Base-by-base conservation (phyloP, 2,888 invertebrate genomes). In the Xylophagus ater region DNA sequence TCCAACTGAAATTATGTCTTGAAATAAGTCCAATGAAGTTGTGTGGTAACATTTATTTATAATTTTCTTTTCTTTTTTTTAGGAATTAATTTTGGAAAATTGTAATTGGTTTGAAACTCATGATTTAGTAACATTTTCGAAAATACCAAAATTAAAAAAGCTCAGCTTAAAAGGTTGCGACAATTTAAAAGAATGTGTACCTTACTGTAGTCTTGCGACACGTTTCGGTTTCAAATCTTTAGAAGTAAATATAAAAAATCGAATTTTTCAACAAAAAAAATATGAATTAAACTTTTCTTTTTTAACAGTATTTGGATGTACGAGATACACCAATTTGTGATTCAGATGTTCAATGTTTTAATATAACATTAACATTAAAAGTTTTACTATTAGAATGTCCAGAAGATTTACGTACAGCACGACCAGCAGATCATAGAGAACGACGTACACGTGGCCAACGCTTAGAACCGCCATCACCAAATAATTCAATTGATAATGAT, bases 81-180 rank as follows among this genome's bases (percentile, higher is more conserved):
- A 81, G 81, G 73, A 75, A 32, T 54, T 86, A 33, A 75, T 81
- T 52, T 66, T 87, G 37, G 80, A 81, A 20, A 70, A 74, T 43
- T 84, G 83, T 54, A 65, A 70, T 5, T 86, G 85, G 84, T 70
- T 87, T 43, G 75, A 78, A 36, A 76, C 82, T 0, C 77, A 81
- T 42, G 74, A 78, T 29, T 64, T 87, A 8, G 69, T 86, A 59
- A 74, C 81, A 1, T 65, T 87, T 2, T 81, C 82, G 51, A 86
- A 85, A 63, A 65, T 80, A 53, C 62, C 69, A 2, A 59, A 65
- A 5, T 66, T 87, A 18, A 70, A 71, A 26, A 71, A 74, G 25
- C 65, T 87, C 4, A 68, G 73, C 39, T 59, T 82, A 47, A 68
- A 74, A 28, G 74, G 78, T 25, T 87, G 86, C 52, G 62, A 60